These are phyloP conservation scores for Hemithea aestivaria DNA, from an alignment of 2,888 invertebrate species.

Conservation along the genomic window DNA sequence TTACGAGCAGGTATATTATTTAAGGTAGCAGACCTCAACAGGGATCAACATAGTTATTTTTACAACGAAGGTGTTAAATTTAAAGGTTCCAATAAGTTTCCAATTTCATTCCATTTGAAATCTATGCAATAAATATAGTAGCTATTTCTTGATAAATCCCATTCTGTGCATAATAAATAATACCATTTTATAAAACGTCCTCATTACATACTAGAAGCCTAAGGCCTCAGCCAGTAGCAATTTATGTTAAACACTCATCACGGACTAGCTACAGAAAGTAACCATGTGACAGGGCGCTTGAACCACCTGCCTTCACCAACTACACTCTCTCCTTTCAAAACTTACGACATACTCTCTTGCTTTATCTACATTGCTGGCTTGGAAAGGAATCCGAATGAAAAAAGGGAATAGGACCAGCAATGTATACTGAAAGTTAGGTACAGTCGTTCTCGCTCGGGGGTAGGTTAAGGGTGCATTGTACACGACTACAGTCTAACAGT, in stretches of 20 bases:
- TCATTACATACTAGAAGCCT: not conserved
- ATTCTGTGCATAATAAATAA: too few species aligned
- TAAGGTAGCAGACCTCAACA: too few species aligned
- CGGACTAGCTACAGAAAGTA: conserved; percentile 10
- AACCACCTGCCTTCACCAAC: conserved; percentile 18
- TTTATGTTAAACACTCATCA: conserved; percentile 19
- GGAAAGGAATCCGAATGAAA: too few species aligned
- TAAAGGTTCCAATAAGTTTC: too few species aligned
- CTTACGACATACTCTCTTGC: not conserved
- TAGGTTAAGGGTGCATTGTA: conserved; percentile 75
- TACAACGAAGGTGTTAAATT: too few species aligned
- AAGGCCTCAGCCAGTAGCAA: conserved; percentile 15
- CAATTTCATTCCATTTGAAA: too few species aligned
- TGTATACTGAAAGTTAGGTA: conserved; percentile 30
- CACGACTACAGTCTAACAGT: conserved; percentile 46
- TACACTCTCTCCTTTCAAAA: not conserved
- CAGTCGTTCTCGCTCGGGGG: conserved; percentile 41
- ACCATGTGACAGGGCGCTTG: conserved; percentile 20
- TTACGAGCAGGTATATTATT: too few species aligned
- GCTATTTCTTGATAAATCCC: too few species aligned
- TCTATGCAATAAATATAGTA: too few species aligned
- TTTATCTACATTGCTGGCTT: conserved; percentile 9
- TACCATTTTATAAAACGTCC: too few species aligned
- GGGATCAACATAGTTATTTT: too few species aligned
- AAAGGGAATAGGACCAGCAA: conserved; percentile 28